Evolutionary conservation across 2,113 vertebrate species (phyloP).

Genomic region (Thomomys bottae): DNA sequence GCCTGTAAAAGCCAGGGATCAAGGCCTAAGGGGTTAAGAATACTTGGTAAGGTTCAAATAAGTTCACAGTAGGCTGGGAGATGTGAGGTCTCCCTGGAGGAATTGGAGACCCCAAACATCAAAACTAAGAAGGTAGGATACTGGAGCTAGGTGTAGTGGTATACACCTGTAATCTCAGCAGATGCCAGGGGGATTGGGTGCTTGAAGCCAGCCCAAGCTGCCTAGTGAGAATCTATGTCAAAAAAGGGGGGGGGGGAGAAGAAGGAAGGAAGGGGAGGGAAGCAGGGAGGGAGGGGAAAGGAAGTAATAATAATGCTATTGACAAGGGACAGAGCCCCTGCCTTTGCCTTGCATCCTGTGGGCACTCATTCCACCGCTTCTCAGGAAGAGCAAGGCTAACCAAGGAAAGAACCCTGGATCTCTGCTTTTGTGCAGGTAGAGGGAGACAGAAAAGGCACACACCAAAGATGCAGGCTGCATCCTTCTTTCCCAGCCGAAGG

Average conservation of each 20-base stretch:
- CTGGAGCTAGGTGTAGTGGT: too few species aligned
- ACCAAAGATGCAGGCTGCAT: background rate
- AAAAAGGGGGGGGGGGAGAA: too few species aligned
- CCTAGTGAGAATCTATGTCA: too few species aligned
- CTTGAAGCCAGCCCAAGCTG: too few species aligned
- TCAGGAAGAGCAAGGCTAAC: background rate
- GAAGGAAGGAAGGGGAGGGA: too few species aligned
- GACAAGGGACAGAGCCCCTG: background rate
- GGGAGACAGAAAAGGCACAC: background rate
- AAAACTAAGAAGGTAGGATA: background rate
- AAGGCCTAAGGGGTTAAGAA: background rate
- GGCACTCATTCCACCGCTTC: background rate
- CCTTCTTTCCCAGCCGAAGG: background rate
- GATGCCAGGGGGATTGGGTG: too few species aligned
- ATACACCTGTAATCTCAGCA: too few species aligned
- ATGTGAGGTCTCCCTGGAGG: background rate
- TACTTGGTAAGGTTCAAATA: background rate
- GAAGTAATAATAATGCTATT: background rate
- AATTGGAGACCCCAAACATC: background rate
- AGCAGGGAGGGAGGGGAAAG: too few species aligned
- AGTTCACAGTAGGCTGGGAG: background rate
- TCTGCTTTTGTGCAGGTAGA: too few species aligned
- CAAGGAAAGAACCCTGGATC: background rate
- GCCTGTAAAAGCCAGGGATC: background rate
- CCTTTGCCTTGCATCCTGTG: background rate